Base-by-base conservation (phyloP, 1,140 invertebrate species). In the Diploscapter pachys region DNA sequence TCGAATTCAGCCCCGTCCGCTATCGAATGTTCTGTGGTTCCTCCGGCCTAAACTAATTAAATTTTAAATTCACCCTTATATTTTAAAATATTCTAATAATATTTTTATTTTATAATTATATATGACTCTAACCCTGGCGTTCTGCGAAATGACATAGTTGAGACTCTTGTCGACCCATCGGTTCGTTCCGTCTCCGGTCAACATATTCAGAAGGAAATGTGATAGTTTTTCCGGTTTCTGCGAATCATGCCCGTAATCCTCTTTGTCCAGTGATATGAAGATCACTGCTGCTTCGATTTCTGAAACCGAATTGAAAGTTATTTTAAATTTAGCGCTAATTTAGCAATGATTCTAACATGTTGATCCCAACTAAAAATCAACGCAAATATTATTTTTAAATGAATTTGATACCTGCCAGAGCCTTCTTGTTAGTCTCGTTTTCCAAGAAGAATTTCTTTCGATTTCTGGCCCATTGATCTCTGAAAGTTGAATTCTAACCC, bases 121-220 rank as follows among this genome's bases (percentile, higher is more conserved):
- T 31, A 31, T 65, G 63, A 65, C 13, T 31, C 66, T 9, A n/a
- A 68, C 66, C 66, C 66, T 68, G 51, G 66, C 66, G 5, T 52
- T 68, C 6, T 68, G 48, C 11, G 49, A 11, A 66, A 93, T 96
- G 50, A 95, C 95, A 61, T 95, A 95, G 54, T 95, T 95, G 64
- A 95, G 89, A 3, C 95, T 95, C 88, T 97, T 95, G 87, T 96
- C 97, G 83, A 97, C 97, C 72, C 94, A 89, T 70, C 94, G 90
- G 86, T 97, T 96, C 85, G 96, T 96, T 86, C 97, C 95, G 88
- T 98, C 97, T 67, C 89, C 88, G 87, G 96, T 95, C 64, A 98
- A 87, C 67, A 97, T 75, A n/a, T 65, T 72, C 4, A 13, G 11
- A 13, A 79, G 53, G 64, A 78, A 79, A 13, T 75, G 63, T 48